Base-by-base conservation (phyloP, 2,888 invertebrate species). In the Shargacucullia verbasci region DNA sequence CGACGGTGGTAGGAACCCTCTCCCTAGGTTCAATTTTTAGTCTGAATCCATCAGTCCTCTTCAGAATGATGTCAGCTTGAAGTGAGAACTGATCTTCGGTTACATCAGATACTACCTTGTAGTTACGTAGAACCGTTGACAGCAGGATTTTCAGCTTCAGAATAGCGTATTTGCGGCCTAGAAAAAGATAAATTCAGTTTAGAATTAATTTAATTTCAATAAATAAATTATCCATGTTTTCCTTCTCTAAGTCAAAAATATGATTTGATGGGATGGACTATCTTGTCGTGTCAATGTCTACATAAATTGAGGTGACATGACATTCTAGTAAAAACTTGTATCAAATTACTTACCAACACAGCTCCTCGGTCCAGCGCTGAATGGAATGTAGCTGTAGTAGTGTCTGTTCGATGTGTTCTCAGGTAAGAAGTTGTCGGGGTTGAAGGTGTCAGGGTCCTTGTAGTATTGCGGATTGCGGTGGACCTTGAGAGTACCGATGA, bases 371-470 rank as follows among this genome's bases (percentile, higher is more conserved):
- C 97, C 97, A 45, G 97, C 97, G 56, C 96, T 97, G 94, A 97
- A 97, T 0, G 97, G 97, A 62, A 97, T 96, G 82, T 95, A 97
- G 61, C 96, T 95, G 82, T 97, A 97, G 81, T 97, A 97, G 75
- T 97, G 97, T 41, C 97, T 94, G 71, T 95, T 95, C 11, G 96
- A 95, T 12, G 96, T 95, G 52, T 95, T 95, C 80, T 97, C 97
- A 0, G 97, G 97, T 34, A 97, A 87, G 94, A 97, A 97, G 83
- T 97, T 97, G 80, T 97, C 97, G 0, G 97, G 97, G 84, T 97
- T 94, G 86, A 97, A 97, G 54, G 94, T 95, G 0, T 95, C 92
- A 0, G 97, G 96, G 66, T 97, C 95, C 48, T 96, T 95, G 81
- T 96, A 97, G 82, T 96, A 95, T 58, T 95, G 94, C 0, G 95